These are phyloP conservation scores for Leptopilina boulardi DNA, from an alignment of 1,140 invertebrate genomes.

Conservation along the genomic window DNA sequence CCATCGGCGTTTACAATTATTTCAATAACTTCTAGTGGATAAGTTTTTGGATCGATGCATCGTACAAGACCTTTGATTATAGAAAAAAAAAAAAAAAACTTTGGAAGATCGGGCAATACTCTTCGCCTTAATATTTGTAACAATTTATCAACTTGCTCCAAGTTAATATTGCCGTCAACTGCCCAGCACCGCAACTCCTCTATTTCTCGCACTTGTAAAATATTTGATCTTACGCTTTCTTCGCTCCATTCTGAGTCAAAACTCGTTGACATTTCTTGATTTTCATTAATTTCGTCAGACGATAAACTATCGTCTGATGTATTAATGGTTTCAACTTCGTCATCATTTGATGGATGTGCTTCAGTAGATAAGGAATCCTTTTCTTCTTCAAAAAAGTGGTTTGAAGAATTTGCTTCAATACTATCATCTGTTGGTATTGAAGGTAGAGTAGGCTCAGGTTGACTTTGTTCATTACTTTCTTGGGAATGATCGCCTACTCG, in stretches of 20 bases:
- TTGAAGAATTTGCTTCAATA: too few relatives aligned
- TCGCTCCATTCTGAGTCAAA: neutral
- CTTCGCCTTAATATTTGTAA: constrained; percentile 19
- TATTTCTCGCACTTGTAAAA: neutral
- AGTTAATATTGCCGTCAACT: constrained; percentile 8
- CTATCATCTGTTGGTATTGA: too few relatives aligned
- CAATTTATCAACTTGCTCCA: constrained; percentile 17
- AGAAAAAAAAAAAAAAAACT: constrained; percentile 33
- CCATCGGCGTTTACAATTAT: constrained; percentile 33
- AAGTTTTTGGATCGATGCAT: neutral
- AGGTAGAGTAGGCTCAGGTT: too few relatives aligned
- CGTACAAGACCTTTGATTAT: neutral
- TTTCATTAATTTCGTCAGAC: neutral
- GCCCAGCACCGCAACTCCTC: constrained; percentile 27
- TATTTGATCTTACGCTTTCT: neutral
- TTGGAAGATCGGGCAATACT: constrained; percentile 31
- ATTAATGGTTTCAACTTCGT: too few relatives aligned
- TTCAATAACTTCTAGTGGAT: constrained; percentile 21
- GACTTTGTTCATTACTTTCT: too few relatives aligned
- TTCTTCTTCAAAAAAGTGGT: too few relatives aligned
- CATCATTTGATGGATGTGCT: too few relatives aligned
- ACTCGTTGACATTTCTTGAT: neutral
- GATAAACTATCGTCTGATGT: too few relatives aligned
- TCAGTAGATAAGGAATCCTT: too few relatives aligned
- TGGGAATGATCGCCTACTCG: too few relatives aligned